These are phyloP conservation scores for Mercenaria mercenaria DNA, from an alignment of 1,140 invertebrate genomes.

Conservation along the genomic window DNA sequence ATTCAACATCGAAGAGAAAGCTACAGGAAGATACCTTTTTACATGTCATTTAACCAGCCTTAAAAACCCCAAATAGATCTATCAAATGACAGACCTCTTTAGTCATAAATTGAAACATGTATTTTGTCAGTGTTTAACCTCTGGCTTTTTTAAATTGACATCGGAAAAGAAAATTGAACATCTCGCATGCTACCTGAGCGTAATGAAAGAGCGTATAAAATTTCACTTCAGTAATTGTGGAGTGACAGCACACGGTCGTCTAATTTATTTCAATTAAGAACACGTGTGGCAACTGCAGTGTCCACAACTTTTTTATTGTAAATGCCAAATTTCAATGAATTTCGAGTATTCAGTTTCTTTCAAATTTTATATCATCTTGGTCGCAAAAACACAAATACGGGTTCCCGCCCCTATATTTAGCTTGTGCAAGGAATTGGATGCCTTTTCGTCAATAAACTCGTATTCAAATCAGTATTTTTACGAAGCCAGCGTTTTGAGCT, in stretches of 20 bases:
- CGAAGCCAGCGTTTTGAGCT: background rate
- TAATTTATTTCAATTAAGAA: too few species aligned
- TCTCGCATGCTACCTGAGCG: background rate
- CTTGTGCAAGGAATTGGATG: too few species aligned
- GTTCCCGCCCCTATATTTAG: too few species aligned
- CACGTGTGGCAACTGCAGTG: too few species aligned
- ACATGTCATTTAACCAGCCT: background rate
- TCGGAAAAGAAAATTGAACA: background rate
- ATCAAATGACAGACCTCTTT: background rate
- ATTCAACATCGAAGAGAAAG: background rate
- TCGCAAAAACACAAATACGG: too few species aligned
- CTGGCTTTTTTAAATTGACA: background rate
- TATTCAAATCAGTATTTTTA: too few species aligned
- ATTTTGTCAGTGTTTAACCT: background rate
- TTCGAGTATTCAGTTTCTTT: too few species aligned
- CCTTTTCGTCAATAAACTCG: too few species aligned
- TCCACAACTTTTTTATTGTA: too few species aligned
- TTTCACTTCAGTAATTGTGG: background rate
- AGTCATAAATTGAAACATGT: background rate
- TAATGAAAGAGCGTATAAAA: background rate
- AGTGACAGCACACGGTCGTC: too few species aligned
- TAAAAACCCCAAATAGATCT: background rate
- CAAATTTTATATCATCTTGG: too few species aligned
- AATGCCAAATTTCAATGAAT: too few species aligned
- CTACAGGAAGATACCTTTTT: background rate